Evolutionary conservation across 2,113 vertebrate genomes (phyloP).

Genomic region (Acinonyx jubatus): DNA sequence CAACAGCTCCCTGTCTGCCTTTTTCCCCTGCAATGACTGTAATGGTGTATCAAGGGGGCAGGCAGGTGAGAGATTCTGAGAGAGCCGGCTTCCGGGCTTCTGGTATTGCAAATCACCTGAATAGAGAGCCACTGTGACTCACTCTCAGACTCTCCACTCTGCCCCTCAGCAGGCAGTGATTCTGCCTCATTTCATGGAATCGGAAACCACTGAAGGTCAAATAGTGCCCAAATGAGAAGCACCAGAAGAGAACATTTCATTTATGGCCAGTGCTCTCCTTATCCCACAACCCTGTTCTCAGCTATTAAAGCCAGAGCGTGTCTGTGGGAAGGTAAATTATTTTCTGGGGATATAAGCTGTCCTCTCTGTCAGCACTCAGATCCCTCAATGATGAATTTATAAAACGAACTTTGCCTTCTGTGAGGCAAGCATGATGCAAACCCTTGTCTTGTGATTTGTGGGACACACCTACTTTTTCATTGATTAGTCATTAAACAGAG

Average conservation of each 20-base stretch:
- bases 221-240: not conserved
- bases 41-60: not conserved
- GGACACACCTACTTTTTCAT: conserved; percentile 76
- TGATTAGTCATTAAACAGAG: conserved; percentile 76
- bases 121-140: not conserved
- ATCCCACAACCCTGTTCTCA: not conserved
- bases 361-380: conserved; percentile 63
- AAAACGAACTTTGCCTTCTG: conserved; percentile 80
- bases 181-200: not conserved
- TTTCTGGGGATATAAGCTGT: conserved; percentile 68
- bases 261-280: not conserved
- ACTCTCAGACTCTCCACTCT: not conserved
- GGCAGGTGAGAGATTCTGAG: not conserved
- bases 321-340: conserved; percentile 73
- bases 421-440: conserved; percentile 60
- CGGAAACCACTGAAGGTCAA: not conserved
- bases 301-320: conserved; percentile 29
- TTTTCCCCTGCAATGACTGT: not conserved
- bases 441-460: conserved; percentile 76
- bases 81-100: not conserved
- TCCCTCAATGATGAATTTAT: conserved; percentile 78
- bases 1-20: not conserved
- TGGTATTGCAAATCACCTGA: not conserved
- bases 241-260: not conserved
- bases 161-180: not conserved